Conservation (phyloP, 2,888 invertebrate genomes). For the Tenodera sinensis region DNA sequence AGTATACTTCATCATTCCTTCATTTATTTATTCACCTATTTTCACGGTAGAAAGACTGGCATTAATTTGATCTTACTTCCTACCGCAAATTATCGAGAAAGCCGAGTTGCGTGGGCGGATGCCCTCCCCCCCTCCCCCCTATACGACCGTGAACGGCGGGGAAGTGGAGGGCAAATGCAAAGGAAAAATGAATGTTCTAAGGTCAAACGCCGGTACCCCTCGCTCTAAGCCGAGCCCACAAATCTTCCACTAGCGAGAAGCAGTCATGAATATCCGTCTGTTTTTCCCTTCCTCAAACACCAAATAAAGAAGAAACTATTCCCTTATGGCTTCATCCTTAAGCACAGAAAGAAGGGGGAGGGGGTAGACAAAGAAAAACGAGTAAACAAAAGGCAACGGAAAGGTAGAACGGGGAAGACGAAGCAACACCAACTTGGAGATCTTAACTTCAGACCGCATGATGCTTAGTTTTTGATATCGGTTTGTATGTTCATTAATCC, state of each 20-base stretch:
- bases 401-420: background rate
- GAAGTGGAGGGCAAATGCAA: slow-evolving; percentile 2
- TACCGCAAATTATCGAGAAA: background rate
- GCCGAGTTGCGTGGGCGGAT: background rate
- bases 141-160: background rate
- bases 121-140: no score
- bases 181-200: slow-evolving; percentile 19
- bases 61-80: background rate
- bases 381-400: background rate
- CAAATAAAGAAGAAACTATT: slow-evolving; percentile 17
- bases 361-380: background rate
- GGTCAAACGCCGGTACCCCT: slow-evolving; percentile 19
- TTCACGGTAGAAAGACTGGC: background rate
- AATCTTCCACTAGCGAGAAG: slow-evolving; percentile 13
- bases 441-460: slow-evolving; percentile 1
- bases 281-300: slow-evolving; percentile 19
- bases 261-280: slow-evolving; percentile 18
- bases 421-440: background rate
- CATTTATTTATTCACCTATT: background rate
- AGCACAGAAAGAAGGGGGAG: background rate
- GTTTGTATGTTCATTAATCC: background rate
- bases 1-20: background rate
- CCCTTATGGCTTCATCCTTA: slow-evolving; percentile 18
- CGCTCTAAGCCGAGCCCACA: slow-evolving; percentile 7
- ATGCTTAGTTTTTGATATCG: background rate